Percentiles rank a stretch among this genome's conserved stretches.
Evolutionary conservation across 2,888 invertebrate species (phyloP).

Genomic region (Sinhomidia bicolor): DNA sequence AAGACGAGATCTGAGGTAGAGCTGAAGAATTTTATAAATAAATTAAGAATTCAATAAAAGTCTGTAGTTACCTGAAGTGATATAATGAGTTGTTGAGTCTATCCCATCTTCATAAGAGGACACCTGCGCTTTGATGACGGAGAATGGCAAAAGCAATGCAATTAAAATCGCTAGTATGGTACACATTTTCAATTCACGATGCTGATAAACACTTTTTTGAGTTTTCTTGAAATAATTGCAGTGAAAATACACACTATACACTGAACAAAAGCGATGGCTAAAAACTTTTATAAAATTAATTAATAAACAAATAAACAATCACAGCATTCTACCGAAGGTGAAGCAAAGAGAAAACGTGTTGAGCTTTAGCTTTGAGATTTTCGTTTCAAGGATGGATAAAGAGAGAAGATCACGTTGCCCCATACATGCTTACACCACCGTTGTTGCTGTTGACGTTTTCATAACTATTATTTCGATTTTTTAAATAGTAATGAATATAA

Average conservation of each 20-base stretch:
- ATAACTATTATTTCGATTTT: neutral
- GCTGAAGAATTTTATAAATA: too few relatives aligned
- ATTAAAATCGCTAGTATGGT: neutral
- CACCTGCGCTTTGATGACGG: neutral
- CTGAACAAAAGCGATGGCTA: neutral
- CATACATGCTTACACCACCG: neutral
- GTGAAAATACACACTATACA: neutral
- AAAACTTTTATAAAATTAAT: neutral
- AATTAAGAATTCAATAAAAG: too few relatives aligned
- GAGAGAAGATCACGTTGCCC: neutral
- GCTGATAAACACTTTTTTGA: neutral
- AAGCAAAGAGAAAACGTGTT: neutral
- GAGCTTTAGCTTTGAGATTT: too few relatives aligned
- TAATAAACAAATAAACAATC: neutral
- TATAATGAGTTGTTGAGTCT: conserved; percentile 57
- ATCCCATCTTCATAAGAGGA: conserved; percentile 49
- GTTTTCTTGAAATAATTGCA: neutral
- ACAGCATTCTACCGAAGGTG: neutral
- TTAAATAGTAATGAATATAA: too few relatives aligned
- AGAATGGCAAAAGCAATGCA: conserved; percentile 20
- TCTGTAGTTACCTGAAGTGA: conserved; percentile 45
- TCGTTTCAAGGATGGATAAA: neutral
- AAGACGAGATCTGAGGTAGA: too few relatives aligned
- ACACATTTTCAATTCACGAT: conserved; percentile 29
- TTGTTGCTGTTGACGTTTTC: neutral